Evolutionary conservation across 2,113 vertebrate species (phyloP), one percentile per base, ranked within the genome.

Genomic region (Sceloporus undulatus): DNA sequence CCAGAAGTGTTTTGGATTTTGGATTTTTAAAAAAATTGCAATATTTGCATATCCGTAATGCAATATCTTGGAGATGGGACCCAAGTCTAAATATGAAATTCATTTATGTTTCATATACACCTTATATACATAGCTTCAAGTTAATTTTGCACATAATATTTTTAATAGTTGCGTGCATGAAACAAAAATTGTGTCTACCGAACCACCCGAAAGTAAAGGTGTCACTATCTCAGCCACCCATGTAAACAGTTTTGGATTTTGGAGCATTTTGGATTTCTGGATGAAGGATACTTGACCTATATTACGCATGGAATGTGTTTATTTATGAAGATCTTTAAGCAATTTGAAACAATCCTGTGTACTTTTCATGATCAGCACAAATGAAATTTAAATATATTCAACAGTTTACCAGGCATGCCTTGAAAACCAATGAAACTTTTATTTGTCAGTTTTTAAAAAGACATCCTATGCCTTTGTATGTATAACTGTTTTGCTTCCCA

Each of bases 1-100:
- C 48, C 48, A 48, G 48, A 48, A 48, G 48, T 48, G 48, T 48
- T 48, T 48, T 48, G 48, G 48, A 48, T 48, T 48, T 48, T 48
- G 2, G 2, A 48, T 6, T 48, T 48, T 48, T 48, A 6, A 7
- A 48, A 48, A 48, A 6, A 6, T 48, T 48, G 2, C 5, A 48
- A 48, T 48, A 48, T 48, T 48, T 48, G 48, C 48, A 4, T 48
- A 5, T 48, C 48, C 48, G 7, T 48, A 48, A 48, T 48, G 5
- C 5, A 7, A 48, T 48, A 48, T 48, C 48, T 48, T 48, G 48
- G 48, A 48, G 48, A 48, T 48, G 48, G 48, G 48, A 48, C 48
- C 23, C 25, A 88, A 82, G 65, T 86, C 90, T 84, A 71, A 73
- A 59, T 14, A 87, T 0, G 27, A 65, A 66, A 82, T 23, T 79